Evolutionary conservation across 64 coral and sea anemone species (phyloP).

Genomic region (Stichodactyla mertensii): DNA sequence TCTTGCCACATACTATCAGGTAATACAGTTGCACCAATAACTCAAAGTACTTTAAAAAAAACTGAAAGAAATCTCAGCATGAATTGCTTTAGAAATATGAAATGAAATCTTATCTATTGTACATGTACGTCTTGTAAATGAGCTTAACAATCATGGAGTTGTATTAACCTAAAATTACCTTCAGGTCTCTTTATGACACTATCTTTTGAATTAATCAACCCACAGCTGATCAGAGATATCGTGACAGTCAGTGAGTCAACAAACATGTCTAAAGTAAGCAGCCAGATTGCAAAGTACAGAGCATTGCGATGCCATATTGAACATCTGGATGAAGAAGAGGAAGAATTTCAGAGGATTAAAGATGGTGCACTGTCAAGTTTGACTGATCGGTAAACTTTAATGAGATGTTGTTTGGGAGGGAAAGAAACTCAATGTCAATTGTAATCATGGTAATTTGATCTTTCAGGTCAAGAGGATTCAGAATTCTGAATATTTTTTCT

Average conservation of each 20-base stretch:
- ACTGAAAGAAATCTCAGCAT: no score
- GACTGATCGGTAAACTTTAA: conserved; percentile 4
- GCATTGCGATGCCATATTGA: conserved; percentile 75
- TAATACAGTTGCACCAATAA: no score
- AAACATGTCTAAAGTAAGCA: conserved; percentile 66
- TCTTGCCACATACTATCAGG: no score
- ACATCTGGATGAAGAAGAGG: conserved; percentile 3
- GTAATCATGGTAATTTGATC: neutral
- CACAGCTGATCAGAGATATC: conserved; percentile 94
- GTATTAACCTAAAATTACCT: no score
- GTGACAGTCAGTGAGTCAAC: conserved; percentile 77
- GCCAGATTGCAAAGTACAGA: conserved; percentile 68
- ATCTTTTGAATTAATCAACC: no score
- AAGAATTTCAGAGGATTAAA: conserved; percentile 50
- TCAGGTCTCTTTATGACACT: no score
- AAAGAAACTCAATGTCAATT: neutral
- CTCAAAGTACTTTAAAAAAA: no score
- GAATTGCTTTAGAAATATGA: no score
- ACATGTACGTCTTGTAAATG: no score
- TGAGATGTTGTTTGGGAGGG: neutral
- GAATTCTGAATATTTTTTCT: conserved; percentile 68
- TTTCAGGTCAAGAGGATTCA: conserved; percentile 51
- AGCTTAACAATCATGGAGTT: no score
- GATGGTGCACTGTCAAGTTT: conserved; percentile 52
- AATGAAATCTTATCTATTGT: no score